A percentile compares a stretch with the other conserved stretches of the same genome.
phyloP scores from a whole-genome alignment of 2,797 vertebrate species.

The Euthynnus affinis region DNA sequence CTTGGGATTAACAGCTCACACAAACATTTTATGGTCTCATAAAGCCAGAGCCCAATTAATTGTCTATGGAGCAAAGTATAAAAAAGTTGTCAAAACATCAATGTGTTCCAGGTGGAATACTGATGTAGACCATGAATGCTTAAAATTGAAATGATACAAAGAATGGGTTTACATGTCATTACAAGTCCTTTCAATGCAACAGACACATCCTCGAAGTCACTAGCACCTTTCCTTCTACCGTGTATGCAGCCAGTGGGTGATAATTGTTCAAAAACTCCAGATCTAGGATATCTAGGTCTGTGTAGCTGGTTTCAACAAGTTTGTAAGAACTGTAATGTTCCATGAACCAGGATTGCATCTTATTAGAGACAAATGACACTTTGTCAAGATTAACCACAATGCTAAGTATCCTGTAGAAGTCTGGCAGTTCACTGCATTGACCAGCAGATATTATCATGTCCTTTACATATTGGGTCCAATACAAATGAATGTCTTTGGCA shows the following conservation, averaged over 20 bases:
- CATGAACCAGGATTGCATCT: no score
- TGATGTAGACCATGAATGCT: no score
- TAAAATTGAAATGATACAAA: no score
- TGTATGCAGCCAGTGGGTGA: conserved; percentile 25
- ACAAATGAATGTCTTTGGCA: conserved; percentile 22
- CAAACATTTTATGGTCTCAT: neutral
- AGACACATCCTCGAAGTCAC: conserved; percentile 19
- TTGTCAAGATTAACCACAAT: neutral
- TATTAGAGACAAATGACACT: conserved; percentile 5
- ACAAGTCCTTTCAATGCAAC: no score
- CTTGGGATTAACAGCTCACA: no score
- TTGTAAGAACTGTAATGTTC: conserved; percentile 38
- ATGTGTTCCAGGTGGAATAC: no score
- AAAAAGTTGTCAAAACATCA: no score
- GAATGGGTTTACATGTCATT: no score
- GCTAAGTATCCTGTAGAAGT: conserved; percentile 19
- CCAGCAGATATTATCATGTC: conserved; percentile 45
- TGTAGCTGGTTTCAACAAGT: neutral
- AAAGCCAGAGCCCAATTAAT: neutral
- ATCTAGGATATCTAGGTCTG: conserved; percentile 17
- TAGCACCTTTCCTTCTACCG: conserved; percentile 19
- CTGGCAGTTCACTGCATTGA: conserved; percentile 32
- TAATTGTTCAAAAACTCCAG: conserved; percentile 15
- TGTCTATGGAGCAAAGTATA: conserved; percentile 8
- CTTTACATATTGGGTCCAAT: conserved; percentile 39